A percentile compares a stretch with the other conserved stretches of the same genome.
Conservation (phyloP, 2,113 vertebrate genomes). For the Chaenogobius annularis region DNA sequence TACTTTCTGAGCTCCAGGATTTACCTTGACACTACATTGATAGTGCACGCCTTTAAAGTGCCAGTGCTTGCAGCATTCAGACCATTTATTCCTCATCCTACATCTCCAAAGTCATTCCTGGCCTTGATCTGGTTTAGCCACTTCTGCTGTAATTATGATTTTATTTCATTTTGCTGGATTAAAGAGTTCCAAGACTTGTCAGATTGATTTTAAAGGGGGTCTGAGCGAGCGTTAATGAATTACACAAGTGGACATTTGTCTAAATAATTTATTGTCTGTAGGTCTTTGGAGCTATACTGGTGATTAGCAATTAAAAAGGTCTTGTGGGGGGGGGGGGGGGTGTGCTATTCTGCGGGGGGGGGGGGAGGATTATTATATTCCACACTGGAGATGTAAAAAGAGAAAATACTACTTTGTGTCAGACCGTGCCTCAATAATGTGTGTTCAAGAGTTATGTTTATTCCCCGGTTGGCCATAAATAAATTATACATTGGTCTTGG, state of each 20-base stretch:
- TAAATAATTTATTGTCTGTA: slow-evolving; percentile 78
- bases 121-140: slow-evolving; percentile 70
- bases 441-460: slow-evolving; percentile 70
- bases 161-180: slow-evolving; percentile 69
- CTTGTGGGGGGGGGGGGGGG: slow-evolving; percentile 54
- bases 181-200: slow-evolving; percentile 67
- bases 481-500: slow-evolving; percentile 62
- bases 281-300: slow-evolving; percentile 69
- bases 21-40: slow-evolving; percentile 20
- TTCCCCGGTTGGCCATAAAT: slow-evolving; percentile 62
- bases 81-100: slow-evolving; percentile 47
- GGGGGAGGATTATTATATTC: slow-evolving; percentile 59
- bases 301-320: slow-evolving; percentile 80
- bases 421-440: slow-evolving; percentile 62
- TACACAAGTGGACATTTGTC: slow-evolving; percentile 66
- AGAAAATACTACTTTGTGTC: slow-evolving; percentile 61
- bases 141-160: slow-evolving; percentile 64
- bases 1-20: not conserved
- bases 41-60: slow-evolving; percentile 33
- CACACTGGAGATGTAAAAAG: slow-evolving; percentile 45
- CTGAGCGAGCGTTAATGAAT: slow-evolving; percentile 66
- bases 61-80: slow-evolving; percentile 44
- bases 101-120: slow-evolving; percentile 48
- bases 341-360: too few relatives aligned
- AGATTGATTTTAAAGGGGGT: slow-evolving; percentile 69